phyloP scores from a whole-genome alignment of 2,113 vertebrate genomes.

The Vanacampus margaritifer region DNA sequence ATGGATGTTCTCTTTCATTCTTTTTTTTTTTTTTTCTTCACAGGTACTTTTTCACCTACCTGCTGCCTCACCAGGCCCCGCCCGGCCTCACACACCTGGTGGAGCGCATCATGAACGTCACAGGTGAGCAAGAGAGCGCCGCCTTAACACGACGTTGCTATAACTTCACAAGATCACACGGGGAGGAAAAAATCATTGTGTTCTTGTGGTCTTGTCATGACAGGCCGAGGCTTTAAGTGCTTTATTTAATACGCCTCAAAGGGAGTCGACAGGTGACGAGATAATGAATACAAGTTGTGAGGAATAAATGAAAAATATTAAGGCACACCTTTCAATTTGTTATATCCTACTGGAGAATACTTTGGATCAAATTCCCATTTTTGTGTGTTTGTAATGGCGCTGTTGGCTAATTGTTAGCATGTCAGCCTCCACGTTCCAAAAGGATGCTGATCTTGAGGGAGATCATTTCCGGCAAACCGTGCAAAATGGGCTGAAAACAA shows the following conservation, averaged over 20 bases:
- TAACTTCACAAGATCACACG: conserved; percentile 36
- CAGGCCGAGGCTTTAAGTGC: conserved; percentile 26
- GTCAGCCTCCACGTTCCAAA: no score
- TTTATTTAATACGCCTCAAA: conserved; percentile 38
- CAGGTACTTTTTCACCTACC: conserved; percentile 92
- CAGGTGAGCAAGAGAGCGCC: conserved; percentile 72
- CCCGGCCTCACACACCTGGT: conserved; percentile 76
- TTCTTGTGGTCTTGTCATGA: conserved; percentile 45
- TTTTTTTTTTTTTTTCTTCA: conserved; percentile 46
- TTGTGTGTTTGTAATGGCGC: neutral
- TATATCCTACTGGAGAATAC: neutral
- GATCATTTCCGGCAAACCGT: no score
- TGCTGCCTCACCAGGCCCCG: conserved; percentile 86
- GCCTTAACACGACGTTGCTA: conserved; percentile 32
- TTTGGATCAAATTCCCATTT: neutral
- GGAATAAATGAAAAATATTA: neutral
- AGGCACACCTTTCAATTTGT: neutral
- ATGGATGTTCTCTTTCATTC: conserved; percentile 39
- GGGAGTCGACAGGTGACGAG: conserved; percentile 9
- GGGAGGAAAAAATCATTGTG: conserved; percentile 24
- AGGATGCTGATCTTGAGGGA: no score
- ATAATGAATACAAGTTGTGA: conserved; percentile 28
- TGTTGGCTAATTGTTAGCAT: neutral
- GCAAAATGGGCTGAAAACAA: no score
- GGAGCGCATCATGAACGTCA: conserved; percentile 83